Evolutionary conservation across 2,888 invertebrate species (phyloP), one percentile per base, ranked within the genome.

Genomic region (Ditula angustiorana): DNA sequence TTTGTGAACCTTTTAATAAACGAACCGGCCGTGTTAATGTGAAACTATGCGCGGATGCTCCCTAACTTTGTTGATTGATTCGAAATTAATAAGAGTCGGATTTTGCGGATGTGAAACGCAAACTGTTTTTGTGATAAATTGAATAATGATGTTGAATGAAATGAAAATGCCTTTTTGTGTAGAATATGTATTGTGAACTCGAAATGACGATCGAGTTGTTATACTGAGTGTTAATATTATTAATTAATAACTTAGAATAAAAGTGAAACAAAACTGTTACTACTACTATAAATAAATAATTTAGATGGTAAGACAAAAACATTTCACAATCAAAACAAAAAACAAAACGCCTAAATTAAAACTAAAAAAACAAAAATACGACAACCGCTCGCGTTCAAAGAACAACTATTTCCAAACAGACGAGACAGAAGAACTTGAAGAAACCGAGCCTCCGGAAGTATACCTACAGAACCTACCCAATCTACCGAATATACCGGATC

Each of bases 361-460:
- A 16, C 24, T 16, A 62, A 67, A 62, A 67, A 53, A 58, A 61
- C 76, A 76, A 82, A 88, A 90, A 88, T 89, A 91, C 90, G 92
- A 90, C 90, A 90, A 90, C 88, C 88, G 82, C 83, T 77, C 79
- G 79, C 79, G 75, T 69, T 73, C 69, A 79, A 80, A 79, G 76
- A 71, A 49, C 61, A 73, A 84, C 71, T 76, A 69, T 85, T 83
- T 76, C 79, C 74, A 71, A 72, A 73, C 88, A 91, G 90, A 90
- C 86, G 89, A 90, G 82, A 88, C 76, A 66, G 76, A 74, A 65
- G 77, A 85, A 69, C 78, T 80, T 76, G 88, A 88, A 84, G 88
- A 83, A 73, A 87, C 86, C 71, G 88, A 85, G 75, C 81, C 84
- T 37, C 73, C 78, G 70, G 78, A 79, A 52, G 57, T 50, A 30